Evolutionary conservation across 2,797 vertebrate genomes (phyloP).

Genomic region (Tiaroga cobitis): DNA sequence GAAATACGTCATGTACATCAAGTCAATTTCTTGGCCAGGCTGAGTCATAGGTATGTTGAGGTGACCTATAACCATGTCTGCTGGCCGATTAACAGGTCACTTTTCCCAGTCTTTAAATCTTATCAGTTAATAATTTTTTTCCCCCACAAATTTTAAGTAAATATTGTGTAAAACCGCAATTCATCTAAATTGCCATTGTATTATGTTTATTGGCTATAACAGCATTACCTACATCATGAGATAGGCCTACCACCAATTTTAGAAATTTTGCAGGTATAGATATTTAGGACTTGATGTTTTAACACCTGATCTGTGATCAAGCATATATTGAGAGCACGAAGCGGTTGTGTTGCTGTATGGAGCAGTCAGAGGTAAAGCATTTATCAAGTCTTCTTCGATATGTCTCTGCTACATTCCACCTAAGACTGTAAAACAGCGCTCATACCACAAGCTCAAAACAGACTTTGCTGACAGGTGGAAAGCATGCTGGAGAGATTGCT

Average conservation of each 20-base stretch:
- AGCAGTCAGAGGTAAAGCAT: conserved; percentile 90
- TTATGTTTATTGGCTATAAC: not conserved
- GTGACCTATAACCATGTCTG: not conserved
- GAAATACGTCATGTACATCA: not conserved
- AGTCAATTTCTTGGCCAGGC: not conserved
- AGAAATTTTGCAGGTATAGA: not conserved
- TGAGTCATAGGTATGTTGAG: not conserved
- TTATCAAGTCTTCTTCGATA: conserved; percentile 88
- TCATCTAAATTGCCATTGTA: not conserved
- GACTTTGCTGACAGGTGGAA: conserved; percentile 73
- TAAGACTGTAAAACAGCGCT: conserved; percentile 82
- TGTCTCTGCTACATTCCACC: conserved; percentile 90
- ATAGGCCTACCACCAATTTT: not conserved
- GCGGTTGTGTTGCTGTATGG: conserved; percentile 57
- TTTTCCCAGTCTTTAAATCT: not conserved
- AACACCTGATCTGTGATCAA: not conserved
- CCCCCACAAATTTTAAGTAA: too few species aligned
- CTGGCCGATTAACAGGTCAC: not conserved
- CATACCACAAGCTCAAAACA: conserved; percentile 75
- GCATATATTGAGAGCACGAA: not conserved
- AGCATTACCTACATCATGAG: not conserved
- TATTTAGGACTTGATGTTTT: not conserved
- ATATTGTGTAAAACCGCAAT: not conserved
- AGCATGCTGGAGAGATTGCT: conserved; percentile 53
- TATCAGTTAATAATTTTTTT: not conserved